Percentiles rank a stretch among this genome's conserved stretches.
Conservation (phyloP, 2,888 invertebrate species). For the Chrysolina oricalcia region DNA sequence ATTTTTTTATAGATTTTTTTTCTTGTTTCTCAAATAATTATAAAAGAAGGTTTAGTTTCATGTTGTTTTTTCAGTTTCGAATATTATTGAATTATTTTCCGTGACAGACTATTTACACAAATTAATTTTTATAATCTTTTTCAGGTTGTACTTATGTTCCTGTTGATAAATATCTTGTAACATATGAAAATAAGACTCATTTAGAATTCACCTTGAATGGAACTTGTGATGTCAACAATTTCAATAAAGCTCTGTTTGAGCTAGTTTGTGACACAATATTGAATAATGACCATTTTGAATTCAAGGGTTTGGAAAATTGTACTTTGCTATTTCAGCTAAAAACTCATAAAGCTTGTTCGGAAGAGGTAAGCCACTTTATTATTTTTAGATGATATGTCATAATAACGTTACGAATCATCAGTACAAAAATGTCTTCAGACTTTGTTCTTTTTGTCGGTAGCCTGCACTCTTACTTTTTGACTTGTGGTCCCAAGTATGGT, state of each 20-base stretch:
- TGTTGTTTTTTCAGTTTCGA: no score
- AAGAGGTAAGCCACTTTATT: slow-evolving; percentile 2
- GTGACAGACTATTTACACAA: background rate
- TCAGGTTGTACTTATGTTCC: slow-evolving; percentile 24
- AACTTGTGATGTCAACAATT: background rate
- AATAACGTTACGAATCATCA: background rate
- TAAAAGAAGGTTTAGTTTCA: no score
- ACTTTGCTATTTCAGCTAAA: slow-evolving; percentile 17
- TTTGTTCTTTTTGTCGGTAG: no score
- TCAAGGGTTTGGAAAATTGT: slow-evolving; percentile 22
- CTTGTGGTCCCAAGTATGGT: no score
- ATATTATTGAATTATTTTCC: no score
- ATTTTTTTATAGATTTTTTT: no score
- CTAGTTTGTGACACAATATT: slow-evolving; percentile 21
- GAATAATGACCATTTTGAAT: slow-evolving; percentile 27
- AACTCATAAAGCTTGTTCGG: slow-evolving; percentile 20
- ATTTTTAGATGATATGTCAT: background rate
- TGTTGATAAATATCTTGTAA: background rate
- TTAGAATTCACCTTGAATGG: slow-evolving; percentile 16
- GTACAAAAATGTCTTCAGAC: no score
- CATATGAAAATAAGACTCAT: slow-evolving; percentile 15
- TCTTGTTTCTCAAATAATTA: no score
- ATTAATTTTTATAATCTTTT: background rate
- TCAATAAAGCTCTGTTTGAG: slow-evolving; percentile 26
- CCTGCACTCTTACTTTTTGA: no score